A percentile compares a stretch with the other conserved stretches of the same genome.
Evolutionary conservation across 2,888 invertebrate species (phyloP).

Genomic region (Meliscaeva auricollis): DNA sequence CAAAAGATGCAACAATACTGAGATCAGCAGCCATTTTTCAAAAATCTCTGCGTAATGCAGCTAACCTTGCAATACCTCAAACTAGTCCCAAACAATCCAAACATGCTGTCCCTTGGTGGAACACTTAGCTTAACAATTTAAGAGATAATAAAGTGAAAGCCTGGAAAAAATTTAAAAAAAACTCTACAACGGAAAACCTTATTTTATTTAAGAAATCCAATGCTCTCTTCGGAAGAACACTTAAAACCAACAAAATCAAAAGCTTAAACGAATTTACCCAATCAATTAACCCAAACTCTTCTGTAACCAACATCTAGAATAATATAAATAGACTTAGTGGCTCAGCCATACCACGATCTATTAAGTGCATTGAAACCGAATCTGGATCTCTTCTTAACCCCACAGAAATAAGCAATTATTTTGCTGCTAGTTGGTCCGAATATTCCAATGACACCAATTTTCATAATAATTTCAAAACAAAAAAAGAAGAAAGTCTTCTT

Average conservation of each 20-base stretch:
- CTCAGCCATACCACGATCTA: not conserved
- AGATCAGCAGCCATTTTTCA: constrained; percentile 12
- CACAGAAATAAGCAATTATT: not conserved
- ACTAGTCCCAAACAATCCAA: constrained; percentile 8
- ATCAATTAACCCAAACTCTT: too few relatives aligned
- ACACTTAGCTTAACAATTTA: not conserved
- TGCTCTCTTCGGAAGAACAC: constrained; percentile 5
- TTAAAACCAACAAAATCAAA: constrained; percentile 8
- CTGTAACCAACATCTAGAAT: constrained; percentile 12
- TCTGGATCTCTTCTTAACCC: not conserved
- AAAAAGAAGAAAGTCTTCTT: not conserved
- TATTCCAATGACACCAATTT: constrained; percentile 23
- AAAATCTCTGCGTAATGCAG: not conserved
- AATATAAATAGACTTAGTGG: not conserved
- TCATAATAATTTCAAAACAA: too few relatives aligned
- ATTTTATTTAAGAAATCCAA: constrained; percentile 2
- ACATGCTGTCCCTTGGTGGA: constrained; percentile 10
- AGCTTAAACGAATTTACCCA: not conserved
- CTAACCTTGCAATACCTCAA: not conserved
- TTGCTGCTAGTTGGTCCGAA: not conserved
- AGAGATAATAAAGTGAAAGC: constrained; percentile 6
- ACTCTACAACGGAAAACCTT: constrained; percentile 1
- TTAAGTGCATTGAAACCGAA: not conserved
- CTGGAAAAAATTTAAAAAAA: constrained; percentile 1
- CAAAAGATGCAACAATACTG: constrained; percentile 16